Evolutionary conservation across 2,888 invertebrate genomes (phyloP).

Genomic region (Icerya purchasi): DNA sequence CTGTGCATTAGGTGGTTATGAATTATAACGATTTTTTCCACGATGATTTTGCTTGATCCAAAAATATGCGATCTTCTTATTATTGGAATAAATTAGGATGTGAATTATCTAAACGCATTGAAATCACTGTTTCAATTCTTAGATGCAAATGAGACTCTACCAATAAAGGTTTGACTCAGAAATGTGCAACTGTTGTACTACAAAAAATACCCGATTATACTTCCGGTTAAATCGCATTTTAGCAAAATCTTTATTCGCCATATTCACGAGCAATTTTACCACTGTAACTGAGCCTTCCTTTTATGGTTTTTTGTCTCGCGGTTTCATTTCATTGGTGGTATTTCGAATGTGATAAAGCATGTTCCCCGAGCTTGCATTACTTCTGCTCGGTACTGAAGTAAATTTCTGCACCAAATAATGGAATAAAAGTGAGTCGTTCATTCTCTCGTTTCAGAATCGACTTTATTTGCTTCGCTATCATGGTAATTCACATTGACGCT

Average conservation of each 20-base stretch:
- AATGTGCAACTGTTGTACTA: not conserved
- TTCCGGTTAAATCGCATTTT: not conserved
- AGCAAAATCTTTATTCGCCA: constrained; percentile 1
- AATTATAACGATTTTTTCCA: too few species aligned
- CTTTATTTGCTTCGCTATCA: not conserved
- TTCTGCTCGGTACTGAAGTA: not conserved
- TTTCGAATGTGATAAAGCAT: not conserved
- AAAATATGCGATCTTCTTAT: too few species aligned
- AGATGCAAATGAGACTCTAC: too few species aligned
- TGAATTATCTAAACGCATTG: too few species aligned
- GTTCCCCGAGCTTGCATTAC: not conserved
- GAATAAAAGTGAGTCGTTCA: not conserved
- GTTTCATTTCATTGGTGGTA: not conserved
- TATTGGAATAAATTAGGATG: too few species aligned
- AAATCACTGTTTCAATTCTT: too few species aligned
- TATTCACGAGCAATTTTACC: not conserved
- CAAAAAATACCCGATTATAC: not conserved
- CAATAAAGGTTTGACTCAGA: not conserved
- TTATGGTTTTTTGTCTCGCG: not conserved
- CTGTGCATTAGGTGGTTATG: too few species aligned
- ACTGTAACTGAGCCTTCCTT: not conserved
- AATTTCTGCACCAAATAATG: not conserved
- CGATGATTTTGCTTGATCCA: too few species aligned
- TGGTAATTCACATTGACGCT: constrained; percentile 1
- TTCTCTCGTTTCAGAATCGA: not conserved